phyloP scores from a whole-genome alignment of 2,113 vertebrate species.

The Boulengeromyrus knoepffleri region DNA sequence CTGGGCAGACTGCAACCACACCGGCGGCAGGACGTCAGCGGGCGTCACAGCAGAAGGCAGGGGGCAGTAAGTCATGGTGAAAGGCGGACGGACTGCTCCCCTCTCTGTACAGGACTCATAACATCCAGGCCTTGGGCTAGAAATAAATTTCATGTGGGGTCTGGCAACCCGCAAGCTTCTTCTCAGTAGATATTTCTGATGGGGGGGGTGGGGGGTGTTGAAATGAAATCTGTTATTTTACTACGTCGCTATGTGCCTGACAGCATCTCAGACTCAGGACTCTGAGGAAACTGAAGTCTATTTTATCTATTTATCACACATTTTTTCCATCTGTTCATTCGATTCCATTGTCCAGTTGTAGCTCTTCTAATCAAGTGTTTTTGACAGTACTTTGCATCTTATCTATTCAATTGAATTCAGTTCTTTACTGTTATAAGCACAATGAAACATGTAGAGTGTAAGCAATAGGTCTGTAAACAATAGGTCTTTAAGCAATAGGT shows the following conservation, averaged over 20 bases:
- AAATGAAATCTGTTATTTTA: not conserved
- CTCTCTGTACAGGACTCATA: not conserved
- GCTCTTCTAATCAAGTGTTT: not conserved
- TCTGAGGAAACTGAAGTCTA: not conserved
- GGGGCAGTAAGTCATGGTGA: not conserved
- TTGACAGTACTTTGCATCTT: not conserved
- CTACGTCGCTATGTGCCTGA: not conserved
- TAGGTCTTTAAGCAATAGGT: not conserved
- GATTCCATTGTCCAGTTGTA: not conserved
- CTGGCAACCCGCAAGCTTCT: not conserved
- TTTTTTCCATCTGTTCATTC: not conserved
- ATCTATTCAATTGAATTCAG: not conserved
- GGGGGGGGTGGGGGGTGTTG: not conserved
- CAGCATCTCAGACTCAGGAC: not conserved
- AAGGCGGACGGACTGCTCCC: not conserved
- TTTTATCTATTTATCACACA: not conserved
- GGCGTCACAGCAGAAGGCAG: no score
- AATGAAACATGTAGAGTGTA: not conserved
- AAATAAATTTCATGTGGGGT: not conserved
- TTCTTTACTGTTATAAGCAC: not conserved
- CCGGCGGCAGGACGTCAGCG: not conserved
- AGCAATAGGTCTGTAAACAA: no score
- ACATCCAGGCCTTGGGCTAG: not conserved
- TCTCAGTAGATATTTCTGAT: not conserved
- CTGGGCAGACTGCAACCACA: slow-evolving; percentile 76